phyloP scores from a whole-genome alignment of 2,888 invertebrate genomes.

The Dolomedes plantarius region DNA sequence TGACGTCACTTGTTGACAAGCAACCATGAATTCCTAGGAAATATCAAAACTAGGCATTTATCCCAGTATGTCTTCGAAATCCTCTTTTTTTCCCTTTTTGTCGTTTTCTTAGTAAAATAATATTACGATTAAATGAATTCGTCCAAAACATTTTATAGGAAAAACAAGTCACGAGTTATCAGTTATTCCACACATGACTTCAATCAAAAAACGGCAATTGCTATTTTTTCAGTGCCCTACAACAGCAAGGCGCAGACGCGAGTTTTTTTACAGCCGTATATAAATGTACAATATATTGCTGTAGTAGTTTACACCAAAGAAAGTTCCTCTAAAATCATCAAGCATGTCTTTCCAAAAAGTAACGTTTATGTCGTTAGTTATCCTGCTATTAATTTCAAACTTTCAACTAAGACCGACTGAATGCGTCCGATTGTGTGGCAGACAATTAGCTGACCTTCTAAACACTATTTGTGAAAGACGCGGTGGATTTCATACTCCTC shows the following conservation, averaged over 20 bases:
- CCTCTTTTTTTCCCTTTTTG: neutral
- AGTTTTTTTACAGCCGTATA: neutral
- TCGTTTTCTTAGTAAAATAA: neutral
- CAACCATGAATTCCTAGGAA: neutral
- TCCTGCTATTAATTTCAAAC: no score
- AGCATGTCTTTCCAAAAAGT: no score
- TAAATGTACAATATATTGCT: neutral
- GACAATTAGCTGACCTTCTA: constrained; percentile 54
- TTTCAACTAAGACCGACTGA: neutral
- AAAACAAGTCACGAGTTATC: constrained; percentile 33
- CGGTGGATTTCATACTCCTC: constrained; percentile 62
- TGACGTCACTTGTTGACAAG: neutral
- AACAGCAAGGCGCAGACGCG: neutral
- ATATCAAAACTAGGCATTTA: neutral
- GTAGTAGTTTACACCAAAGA: no score
- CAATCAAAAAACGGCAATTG: neutral
- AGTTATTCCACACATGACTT: constrained; percentile 31
- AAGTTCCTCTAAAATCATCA: no score
- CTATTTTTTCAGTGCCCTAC: neutral
- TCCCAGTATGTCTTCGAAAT: neutral
- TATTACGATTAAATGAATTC: neutral
- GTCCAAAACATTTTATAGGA: neutral
- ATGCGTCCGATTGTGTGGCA: constrained; percentile 58
- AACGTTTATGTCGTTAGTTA: no score
- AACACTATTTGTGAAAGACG: constrained; percentile 52